Base-by-base conservation (phyloP, 2,113 vertebrate species). In the Porphyrio hochstetteri region DNA sequence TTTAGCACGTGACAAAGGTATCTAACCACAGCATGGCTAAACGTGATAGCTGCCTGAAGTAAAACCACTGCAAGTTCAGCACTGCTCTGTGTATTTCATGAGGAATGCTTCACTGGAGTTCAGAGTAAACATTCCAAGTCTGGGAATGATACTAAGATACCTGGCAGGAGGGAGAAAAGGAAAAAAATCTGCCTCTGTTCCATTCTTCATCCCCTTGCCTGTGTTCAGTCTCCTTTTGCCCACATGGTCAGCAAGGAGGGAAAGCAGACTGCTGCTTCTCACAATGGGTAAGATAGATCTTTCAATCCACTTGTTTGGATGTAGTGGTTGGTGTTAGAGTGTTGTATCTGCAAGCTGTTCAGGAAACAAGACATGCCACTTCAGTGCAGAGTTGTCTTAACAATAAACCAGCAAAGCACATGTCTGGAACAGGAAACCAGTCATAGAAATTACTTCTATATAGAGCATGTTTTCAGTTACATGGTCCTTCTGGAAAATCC, bases 11-110 rank as follows among this genome's bases (percentile, higher is more conserved):
- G 91, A 38, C 16, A 60, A 84, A 77, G 9, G 19, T 38, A 23
- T 40, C 36, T 44, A 86, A 60, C 25, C 76, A 75, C 27, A 50
- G 72, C 56, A 20, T 1, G 7, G 77, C 60, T 72, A 15, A 11
- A 44, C 68, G 57, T 2, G 52, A 46, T 25, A 46, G 36, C 46
- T 85, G 93, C 84, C 53, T 31, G 5, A 33, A n/a, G 60, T 46
- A 24, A 92, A 86, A 55, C 4, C 55, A 33, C 8, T 35, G 59
- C 85, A 31, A 65, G 63, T 7, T 6, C 44, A 80, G 36, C 13
- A 1, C 44, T 64, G 88, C 60, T 44, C 29, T 0, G 0, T 6
- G 0, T 7, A 31, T 68, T 71, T 57, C 38, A 13, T 2, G 21
- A 82, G 53, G 29, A 82, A 50, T 24, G 55, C 38, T 56, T 68